Evolutionary conservation across 1,140 invertebrate genomes (phyloP).

Genomic region (Lasioglossum baleicum): DNA sequence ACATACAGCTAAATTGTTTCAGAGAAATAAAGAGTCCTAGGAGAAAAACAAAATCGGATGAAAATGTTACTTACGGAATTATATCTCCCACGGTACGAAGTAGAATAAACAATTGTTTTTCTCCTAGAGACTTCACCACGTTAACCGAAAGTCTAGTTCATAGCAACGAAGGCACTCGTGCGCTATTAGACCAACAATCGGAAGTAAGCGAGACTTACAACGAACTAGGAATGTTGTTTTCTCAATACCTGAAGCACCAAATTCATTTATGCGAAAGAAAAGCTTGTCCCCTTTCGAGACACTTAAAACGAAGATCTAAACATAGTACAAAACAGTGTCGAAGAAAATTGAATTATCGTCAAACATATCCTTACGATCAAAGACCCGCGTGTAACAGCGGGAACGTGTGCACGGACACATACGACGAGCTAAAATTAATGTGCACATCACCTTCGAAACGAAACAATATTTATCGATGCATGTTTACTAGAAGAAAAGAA

Average conservation of each 20-base stretch:
- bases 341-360: slow-evolving; percentile 9
- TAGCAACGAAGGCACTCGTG: neutral
- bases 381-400: slow-evolving; percentile 30
- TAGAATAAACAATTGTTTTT: neutral
- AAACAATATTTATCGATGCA: slow-evolving; percentile 9
- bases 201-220: slow-evolving; percentile 20
- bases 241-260: slow-evolving; percentile 24
- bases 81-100: neutral
- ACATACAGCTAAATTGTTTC: neutral
- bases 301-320: slow-evolving; percentile 1
- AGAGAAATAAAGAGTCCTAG: neutral
- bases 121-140: neutral
- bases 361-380: slow-evolving; percentile 25
- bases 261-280: slow-evolving; percentile 11
- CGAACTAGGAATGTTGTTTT: slow-evolving; percentile 36
- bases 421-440: slow-evolving; percentile 37
- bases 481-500: slow-evolving; percentile 27
- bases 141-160: neutral
- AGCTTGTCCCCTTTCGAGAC: slow-evolving; percentile 7
- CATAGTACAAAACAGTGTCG: slow-evolving; percentile 27
- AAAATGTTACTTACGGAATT: neutral
- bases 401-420: slow-evolving; percentile 35
- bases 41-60: slow-evolving; percentile 5
- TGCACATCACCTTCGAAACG: neutral
- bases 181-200: neutral